A percentile compares a stretch with the other conserved stretches of the same genome.
Conservation (phyloP, 2,888 invertebrate genomes). For the Eupithecia pulchellata region DNA sequence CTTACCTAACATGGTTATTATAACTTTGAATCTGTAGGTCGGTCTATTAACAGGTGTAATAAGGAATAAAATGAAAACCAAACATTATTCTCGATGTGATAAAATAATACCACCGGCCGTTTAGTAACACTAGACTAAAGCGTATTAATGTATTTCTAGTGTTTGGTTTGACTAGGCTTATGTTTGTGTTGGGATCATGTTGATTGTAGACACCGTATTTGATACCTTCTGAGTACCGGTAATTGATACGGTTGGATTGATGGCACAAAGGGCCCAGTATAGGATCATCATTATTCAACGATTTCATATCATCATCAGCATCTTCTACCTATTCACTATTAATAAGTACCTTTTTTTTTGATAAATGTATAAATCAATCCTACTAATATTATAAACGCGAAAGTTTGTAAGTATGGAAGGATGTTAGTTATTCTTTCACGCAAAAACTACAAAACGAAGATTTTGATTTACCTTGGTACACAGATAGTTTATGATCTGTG, state of each 20-base stretch:
- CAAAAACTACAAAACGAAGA: no score
- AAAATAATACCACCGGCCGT: neutral
- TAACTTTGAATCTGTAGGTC: no score
- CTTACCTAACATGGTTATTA: no score
- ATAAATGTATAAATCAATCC: no score
- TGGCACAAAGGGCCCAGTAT: neutral
- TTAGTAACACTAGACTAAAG: conserved; percentile 9
- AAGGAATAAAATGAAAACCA: no score
- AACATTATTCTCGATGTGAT: neutral
- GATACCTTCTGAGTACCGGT: neutral
- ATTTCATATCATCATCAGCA: neutral
- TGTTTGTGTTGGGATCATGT: neutral
- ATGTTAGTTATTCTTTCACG: no score
- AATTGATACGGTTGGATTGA: neutral
- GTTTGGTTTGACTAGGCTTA: conserved; percentile 29
- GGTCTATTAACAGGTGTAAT: no score
- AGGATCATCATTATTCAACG: neutral
- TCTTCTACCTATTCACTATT: neutral
- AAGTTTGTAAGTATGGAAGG: no score
- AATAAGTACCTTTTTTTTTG: no score
- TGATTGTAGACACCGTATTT: conserved; percentile 9
- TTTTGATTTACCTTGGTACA: no score
- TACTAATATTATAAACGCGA: no score
- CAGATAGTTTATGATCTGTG: no score
- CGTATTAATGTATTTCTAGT: conserved; percentile 25